Base-by-base conservation (phyloP, 1,140 invertebrate genomes). In the Trachelipus rathkii region DNA sequence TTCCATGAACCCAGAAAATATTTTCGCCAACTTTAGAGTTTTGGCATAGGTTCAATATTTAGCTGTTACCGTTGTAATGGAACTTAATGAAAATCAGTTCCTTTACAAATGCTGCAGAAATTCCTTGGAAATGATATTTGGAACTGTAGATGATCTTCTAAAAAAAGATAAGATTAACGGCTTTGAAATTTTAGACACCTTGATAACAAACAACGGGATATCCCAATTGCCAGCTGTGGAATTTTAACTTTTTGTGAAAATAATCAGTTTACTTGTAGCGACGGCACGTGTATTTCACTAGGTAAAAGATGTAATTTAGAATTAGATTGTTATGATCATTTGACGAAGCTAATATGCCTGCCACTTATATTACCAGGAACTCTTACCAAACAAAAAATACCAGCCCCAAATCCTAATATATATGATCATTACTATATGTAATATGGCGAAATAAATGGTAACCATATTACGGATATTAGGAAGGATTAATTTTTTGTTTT, bases 241-340 rank as follows among this genome's bases (percentile, higher is more conserved):
- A 81, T 76, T 0, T 60, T 82, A 19, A 72, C 79, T n/a, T 68
- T 87, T 8, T 97, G 95, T 84, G 86, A 86, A 72, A 85, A 89
- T n/a, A 87, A 93, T 78, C 90, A 98, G 86, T 94, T 95, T 0
- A 95, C 93, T 0, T 98, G 96, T 83, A 89, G 89, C 44, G 96
- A 95, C 84, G 93, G 94, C 50, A 89, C 95, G 77, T 99, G 96
- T 84, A 95, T 99, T 79, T 87, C 90, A 0, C 92, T 92, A 83
- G 84, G 87, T 1, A 87, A 89, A 75, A 89, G 96, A 33, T 98
- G 96, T 84, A 91, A 98, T 84, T 91, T 92, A 15, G 88, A 88
- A 66, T 85, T 86, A 7, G 92, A 96, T 83, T 98, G 96, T 83
- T 86, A 87, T 7, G 96, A 97, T 85, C 89, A 90, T 19, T 95